phyloP scores from a whole-genome alignment of 2,797 vertebrate genomes.

The Mycteria americana region DNA sequence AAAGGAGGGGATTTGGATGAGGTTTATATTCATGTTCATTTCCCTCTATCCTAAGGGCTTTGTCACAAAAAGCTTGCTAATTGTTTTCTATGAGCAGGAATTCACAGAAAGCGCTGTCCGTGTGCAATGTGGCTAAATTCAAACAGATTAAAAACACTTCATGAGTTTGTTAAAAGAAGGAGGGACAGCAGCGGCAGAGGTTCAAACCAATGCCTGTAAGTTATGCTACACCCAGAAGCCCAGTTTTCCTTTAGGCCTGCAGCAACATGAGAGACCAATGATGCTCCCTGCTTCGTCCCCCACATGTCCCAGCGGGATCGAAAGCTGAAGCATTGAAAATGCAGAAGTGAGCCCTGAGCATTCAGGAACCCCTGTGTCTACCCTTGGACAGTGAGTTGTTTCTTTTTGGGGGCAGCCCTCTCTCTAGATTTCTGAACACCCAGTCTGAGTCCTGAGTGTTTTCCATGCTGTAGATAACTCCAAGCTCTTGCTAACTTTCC shows the following conservation, averaged over 20 bases:
- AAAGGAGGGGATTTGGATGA: not conserved
- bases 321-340: not conserved
- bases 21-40: not conserved
- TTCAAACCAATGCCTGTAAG: not conserved
- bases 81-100: not conserved
- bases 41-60: not conserved
- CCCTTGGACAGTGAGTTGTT: not conserved
- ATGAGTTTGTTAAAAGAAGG: not conserved
- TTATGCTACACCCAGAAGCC: not conserved
- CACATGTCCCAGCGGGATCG: fast-evolving
- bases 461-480: not conserved
- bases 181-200: not conserved
- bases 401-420: not conserved
- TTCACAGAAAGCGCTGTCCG: not conserved
- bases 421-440: not conserved
- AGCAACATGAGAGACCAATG: not conserved
- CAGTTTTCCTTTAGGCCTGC: not conserved
- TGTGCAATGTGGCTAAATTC: fast-evolving
- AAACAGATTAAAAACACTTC: not conserved
- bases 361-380: not conserved
- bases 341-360: not conserved
- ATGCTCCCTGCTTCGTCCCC: fast-evolving
- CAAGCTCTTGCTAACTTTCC: not conserved
- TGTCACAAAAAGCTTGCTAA: not conserved
- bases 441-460: not conserved